A percentile compares a stretch with the other conserved stretches of the same genome.
Conservation (phyloP, 2,888 invertebrate species). For the Ptychoptera contaminata region DNA sequence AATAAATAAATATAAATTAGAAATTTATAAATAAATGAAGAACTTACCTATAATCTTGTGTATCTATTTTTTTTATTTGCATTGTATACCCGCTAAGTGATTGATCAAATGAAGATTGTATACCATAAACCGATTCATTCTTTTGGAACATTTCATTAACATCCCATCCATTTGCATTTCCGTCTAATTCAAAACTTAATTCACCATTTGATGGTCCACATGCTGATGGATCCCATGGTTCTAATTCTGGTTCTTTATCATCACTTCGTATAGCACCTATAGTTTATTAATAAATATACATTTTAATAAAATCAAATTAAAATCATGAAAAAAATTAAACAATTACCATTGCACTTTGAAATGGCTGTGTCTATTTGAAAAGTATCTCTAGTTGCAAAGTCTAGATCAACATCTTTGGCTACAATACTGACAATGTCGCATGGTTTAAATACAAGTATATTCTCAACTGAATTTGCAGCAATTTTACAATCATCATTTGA, state of each 20-base stretch:
- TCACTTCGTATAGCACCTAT: slow-evolving; percentile 13
- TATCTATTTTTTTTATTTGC: slow-evolving; percentile 68
- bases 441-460: slow-evolving; percentile 69
- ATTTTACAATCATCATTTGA: slow-evolving; percentile 28
- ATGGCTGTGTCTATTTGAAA: slow-evolving; percentile 85
- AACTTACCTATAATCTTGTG: slow-evolving; percentile 60
- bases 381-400: slow-evolving; percentile 74
- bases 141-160: slow-evolving; percentile 91
- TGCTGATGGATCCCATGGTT: slow-evolving; percentile 71
- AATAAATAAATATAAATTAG: not conserved
- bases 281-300: not conserved
- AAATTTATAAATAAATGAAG: not conserved
- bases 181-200: slow-evolving; percentile 52
- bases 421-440: slow-evolving; percentile 71
- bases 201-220: slow-evolving; percentile 37
- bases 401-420: slow-evolving; percentile 72
- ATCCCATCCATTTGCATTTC: slow-evolving; percentile 87
- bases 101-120: slow-evolving; percentile 84
- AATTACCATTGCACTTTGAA: slow-evolving; percentile 74
- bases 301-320: not conserved
- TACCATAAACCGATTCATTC: slow-evolving; percentile 83
- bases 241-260: slow-evolving; percentile 63
- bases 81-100: slow-evolving; percentile 85
- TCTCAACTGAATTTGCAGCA: slow-evolving; percentile 52
- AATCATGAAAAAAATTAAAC: too few species aligned